Percentiles rank a stretch among this genome's conserved stretches.
These are phyloP conservation scores for Cheilosia grossa DNA, from an alignment of 2,888 invertebrate species.

Conservation along the genomic window DNA sequence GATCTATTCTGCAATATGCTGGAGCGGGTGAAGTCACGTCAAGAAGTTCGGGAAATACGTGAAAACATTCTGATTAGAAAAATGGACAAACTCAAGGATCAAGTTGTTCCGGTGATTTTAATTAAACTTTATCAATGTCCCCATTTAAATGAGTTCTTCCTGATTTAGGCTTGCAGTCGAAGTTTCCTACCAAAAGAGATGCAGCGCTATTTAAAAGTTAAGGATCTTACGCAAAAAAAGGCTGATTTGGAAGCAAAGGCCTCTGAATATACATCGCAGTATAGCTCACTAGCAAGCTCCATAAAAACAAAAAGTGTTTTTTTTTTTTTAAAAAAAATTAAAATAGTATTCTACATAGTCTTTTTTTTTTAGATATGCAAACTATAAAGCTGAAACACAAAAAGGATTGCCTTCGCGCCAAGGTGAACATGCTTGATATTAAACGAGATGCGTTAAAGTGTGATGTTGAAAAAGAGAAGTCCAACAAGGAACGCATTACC, in stretches of 20 bases:
- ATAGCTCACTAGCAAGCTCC: conserved; percentile 77
- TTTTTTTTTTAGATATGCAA: conserved; percentile 78
- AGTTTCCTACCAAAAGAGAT: conserved; percentile 79
- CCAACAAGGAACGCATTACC: conserved; percentile 77
- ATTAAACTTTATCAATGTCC: not conserved
- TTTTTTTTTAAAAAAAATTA: too few relatives aligned
- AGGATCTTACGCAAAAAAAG: conserved; percentile 78
- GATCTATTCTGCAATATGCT: conserved; percentile 79
- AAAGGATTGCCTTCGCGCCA: conserved; percentile 76
- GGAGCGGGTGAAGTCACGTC: conserved; percentile 79
- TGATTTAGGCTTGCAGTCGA: conserved; percentile 76
- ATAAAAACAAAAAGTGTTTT: conserved; percentile 80
- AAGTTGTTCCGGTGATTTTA: conserved; percentile 78
- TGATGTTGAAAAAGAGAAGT: conserved; percentile 77
- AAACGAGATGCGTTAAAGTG: conserved; percentile 78
- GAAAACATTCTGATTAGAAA: conserved; percentile 80
- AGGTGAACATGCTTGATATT: conserved; percentile 78
- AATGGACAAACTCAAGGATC: conserved; percentile 78
- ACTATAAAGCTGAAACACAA: conserved; percentile 78
- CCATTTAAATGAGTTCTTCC: not conserved
- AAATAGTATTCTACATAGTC: not conserved
- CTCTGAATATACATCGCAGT: conserved; percentile 77
- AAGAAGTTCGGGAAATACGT: conserved; percentile 79
- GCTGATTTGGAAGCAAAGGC: conserved; percentile 72
- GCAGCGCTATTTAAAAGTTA: conserved; percentile 79